Evolutionary conservation across 2,113 vertebrate species (phyloP).

Genomic region (Hippolais icterina): DNA sequence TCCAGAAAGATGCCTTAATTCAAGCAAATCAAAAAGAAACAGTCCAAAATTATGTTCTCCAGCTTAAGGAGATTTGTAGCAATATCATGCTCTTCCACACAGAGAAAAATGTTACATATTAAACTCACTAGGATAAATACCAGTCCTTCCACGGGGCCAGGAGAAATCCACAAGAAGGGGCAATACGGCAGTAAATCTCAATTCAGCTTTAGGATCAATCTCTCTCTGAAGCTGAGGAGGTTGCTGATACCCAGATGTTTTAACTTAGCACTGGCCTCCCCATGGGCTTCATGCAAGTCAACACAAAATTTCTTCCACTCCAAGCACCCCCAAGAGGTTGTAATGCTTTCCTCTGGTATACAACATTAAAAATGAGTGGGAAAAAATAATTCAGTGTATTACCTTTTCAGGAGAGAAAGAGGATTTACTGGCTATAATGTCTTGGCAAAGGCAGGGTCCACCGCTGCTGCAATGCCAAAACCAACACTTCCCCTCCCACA

Average conservation of each 20-base stretch:
- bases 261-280: neutral
- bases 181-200: neutral
- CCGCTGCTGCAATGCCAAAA: neutral
- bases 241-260: neutral
- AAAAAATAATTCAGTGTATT: neutral
- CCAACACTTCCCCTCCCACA: neutral
- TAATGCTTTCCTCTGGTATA: neutral
- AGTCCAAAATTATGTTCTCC: neutral
- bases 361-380: neutral
- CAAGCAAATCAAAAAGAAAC: neutral
- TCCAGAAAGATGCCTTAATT: neutral
- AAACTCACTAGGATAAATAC: neutral
- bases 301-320: neutral
- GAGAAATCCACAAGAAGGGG: neutral
- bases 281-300: neutral
- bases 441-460: neutral
- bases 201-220: neutral
- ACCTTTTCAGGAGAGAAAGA: neutral
- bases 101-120: neutral
- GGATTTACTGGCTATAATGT: neutral
- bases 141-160: neutral
- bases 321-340: neutral
- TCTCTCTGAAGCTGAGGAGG: neutral
- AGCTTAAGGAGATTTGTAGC: neutral
- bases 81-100: accelerated